Base-by-base conservation (phyloP, 2,888 invertebrate genomes). In the Agrochola lota region DNA sequence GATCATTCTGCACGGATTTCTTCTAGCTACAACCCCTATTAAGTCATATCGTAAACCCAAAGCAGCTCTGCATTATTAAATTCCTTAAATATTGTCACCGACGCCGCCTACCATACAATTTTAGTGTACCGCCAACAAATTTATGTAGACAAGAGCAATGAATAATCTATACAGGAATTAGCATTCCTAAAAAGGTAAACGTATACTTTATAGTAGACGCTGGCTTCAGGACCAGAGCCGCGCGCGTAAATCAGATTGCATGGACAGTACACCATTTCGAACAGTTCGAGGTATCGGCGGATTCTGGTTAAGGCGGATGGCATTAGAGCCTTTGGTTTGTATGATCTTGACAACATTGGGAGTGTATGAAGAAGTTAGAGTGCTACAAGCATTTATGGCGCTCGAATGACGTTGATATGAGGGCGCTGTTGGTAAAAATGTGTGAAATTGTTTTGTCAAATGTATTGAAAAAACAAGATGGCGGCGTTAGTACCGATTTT, bases 181-280 rank as follows among this genome's bases (percentile, higher is more conserved):
- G 92, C 91, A 94, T 94, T 93, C 94, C 95, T 94, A 94, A 95
- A 95, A 95, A 94, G 95, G 95, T 87, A 91, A 90, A 88, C 82
- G 90, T 90, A 92, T 93, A 93, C 90, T 94, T 93, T 94, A 93
- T 92, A 88, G 80, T 84, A 88, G 91, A 89, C 90, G 86, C 80
- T 87, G 88, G 89, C 90, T 92, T 92, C 91, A 90, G 91, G 92
- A 91, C 92, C 91, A 90, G 90, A 91, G 89, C 91, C 89, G 88
- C 81, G 91, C 92, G 93, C 94, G 94, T 95, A 95, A 95, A 95
- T 95, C 95, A 95, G 94, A 94, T 95, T 93, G 94, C 91, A 93
- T 93, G 94, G 94, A 94, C 94, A 94, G 92, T 93, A 92, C 91
- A 94, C 93, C 91, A 91, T 93, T 94, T 92, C 90, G 93, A 94